Percentiles rank a stretch among this genome's conserved stretches.
These are phyloP conservation scores for Masticophis lateralis DNA, from an alignment of 2,797 vertebrate species.

Conservation along the genomic window DNA sequence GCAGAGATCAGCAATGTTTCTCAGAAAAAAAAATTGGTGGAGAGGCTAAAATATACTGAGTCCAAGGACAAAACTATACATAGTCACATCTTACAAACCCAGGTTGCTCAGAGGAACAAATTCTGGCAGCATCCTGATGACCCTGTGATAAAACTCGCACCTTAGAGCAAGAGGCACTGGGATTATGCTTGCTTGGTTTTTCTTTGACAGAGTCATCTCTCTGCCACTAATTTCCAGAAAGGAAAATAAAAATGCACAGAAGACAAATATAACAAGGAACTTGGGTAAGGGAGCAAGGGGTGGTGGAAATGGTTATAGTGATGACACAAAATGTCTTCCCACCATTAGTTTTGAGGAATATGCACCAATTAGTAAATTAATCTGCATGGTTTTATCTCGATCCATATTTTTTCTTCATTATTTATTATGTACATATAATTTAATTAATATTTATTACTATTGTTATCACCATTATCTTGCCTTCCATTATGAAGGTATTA, in stretches of 20 bases:
- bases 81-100: background rate
- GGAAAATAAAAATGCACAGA: background rate
- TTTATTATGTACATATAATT: background rate
- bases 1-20: background rate
- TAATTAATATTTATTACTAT: background rate
- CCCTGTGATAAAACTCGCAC: background rate
- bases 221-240: background rate
- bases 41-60: background rate
- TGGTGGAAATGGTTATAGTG: background rate
- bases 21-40: background rate
- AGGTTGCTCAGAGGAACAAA: background rate
- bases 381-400: background rate
- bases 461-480: background rate
- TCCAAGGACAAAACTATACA: background rate
- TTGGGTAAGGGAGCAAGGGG: background rate
- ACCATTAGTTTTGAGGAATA: background rate
- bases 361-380: background rate
- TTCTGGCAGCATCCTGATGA: background rate
- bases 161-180: background rate
- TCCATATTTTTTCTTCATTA: background rate
- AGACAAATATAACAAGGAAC: background rate
- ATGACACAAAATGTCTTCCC: background rate
- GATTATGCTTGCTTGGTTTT: background rate
- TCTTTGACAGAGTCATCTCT: background rate
- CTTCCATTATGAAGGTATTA: background rate